Conservation (phyloP, 2,113 vertebrate species). For the Nerophis ophidion region DNA sequence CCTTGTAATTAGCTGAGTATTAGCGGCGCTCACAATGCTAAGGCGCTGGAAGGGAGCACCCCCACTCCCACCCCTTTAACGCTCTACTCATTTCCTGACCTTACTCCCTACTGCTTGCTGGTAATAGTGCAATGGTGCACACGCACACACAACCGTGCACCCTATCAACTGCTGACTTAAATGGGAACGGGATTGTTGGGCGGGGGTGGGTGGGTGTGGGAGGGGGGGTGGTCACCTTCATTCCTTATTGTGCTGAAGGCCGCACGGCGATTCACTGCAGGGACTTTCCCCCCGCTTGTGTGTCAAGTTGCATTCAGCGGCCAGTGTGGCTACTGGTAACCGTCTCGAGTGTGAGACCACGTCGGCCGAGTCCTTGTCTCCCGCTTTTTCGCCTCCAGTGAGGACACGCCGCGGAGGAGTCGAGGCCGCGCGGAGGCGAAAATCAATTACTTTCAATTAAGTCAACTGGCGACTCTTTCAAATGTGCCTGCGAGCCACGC, state of each 20-base stretch:
- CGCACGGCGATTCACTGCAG: slow-evolving; percentile 38
- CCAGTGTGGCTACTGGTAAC: slow-evolving; percentile 32
- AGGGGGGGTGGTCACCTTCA: slow-evolving; percentile 45
- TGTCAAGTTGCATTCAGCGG: slow-evolving; percentile 30
- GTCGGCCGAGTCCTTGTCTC: slow-evolving; percentile 73
- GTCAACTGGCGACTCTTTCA: slow-evolving; percentile 84
- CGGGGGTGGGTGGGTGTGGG: too few relatives aligned
- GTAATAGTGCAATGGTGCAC: slow-evolving; percentile 50
- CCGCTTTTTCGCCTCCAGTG: slow-evolving; percentile 66
- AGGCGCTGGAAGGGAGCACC: slow-evolving; percentile 57
- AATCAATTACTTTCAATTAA: slow-evolving; percentile 96
- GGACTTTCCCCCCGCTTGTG: slow-evolving; percentile 18
- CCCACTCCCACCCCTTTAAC: slow-evolving; percentile 39
- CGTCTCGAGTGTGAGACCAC: slow-evolving; percentile 44
- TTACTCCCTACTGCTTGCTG: slow-evolving; percentile 66
- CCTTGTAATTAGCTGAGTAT: slow-evolving; percentile 72
- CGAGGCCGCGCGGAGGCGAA: slow-evolving; percentile 62
- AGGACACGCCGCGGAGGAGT: slow-evolving; percentile 77
- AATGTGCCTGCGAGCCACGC: slow-evolving; percentile 74
- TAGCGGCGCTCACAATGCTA: slow-evolving; percentile 62
- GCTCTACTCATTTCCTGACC: slow-evolving; percentile 72
- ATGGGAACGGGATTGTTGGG: slow-evolving; percentile 13
- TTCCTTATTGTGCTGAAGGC: slow-evolving; percentile 48
- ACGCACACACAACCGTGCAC: slow-evolving; percentile 31
- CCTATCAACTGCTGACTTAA: slow-evolving; percentile 51